phyloP scores from a whole-genome alignment of 1,140 invertebrate species.

The Steinernema khuongi region DNA sequence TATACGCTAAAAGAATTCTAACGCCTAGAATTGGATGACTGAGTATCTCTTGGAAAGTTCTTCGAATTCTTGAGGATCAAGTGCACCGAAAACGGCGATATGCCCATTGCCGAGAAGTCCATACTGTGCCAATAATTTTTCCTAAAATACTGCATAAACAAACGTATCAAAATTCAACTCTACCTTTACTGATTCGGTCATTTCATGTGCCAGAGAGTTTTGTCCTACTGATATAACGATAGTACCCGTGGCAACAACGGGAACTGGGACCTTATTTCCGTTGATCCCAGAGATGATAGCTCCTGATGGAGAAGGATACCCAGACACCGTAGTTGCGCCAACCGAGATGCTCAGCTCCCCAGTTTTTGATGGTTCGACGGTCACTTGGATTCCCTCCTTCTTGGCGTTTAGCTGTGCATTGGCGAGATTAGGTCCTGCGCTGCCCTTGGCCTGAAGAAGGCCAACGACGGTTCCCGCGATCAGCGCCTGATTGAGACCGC shows the following conservation, averaged over 20 bases:
- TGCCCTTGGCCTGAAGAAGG: conserved; percentile 36
- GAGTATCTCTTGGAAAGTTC: neutral
- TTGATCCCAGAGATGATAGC: conserved; percentile 43
- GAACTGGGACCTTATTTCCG: conserved; percentile 37
- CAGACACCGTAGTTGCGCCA: conserved; percentile 25
- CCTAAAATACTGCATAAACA: conserved; percentile 19
- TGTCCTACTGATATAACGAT: conserved; percentile 26
- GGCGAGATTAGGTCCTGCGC: conserved; percentile 33
- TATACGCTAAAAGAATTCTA: neutral
- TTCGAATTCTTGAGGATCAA: neutral
- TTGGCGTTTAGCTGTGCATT: conserved; percentile 41
- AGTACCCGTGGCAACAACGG: conserved; percentile 37
- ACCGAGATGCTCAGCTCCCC: conserved; percentile 36
- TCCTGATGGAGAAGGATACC: conserved; percentile 42
- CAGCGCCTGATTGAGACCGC: conserved; percentile 39
- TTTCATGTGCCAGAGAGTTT: conserved; percentile 17
- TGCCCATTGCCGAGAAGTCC: conserved; percentile 38
- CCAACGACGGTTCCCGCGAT: conserved; percentile 38
- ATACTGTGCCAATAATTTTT: conserved; percentile 27
- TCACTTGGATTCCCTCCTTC: conserved; percentile 35
- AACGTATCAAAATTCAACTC: conserved; percentile 9
- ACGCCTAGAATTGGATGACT: neutral
- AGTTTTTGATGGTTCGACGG: conserved; percentile 13
- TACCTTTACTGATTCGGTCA: neutral
- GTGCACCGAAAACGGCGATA: conserved; percentile 29